phyloP scores from a whole-genome alignment of 2,797 vertebrate species.

The Takifugu rubripes region DNA sequence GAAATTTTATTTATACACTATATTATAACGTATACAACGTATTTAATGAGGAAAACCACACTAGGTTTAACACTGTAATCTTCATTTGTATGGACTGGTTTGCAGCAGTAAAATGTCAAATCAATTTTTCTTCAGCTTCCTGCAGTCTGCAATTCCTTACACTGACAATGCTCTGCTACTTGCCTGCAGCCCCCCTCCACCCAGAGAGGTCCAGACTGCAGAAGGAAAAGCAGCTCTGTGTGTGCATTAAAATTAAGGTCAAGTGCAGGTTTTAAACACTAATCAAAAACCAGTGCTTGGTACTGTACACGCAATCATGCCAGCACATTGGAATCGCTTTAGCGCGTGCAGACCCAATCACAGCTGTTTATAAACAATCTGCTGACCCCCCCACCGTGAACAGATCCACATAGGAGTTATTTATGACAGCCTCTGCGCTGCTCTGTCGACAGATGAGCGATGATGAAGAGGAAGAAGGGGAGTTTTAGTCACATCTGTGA shows the following conservation, averaged over 20 bases:
- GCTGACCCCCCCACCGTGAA: constrained; percentile 43
- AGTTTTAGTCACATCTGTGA: constrained; percentile 70
- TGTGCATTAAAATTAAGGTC: constrained; percentile 24
- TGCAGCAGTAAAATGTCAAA: constrained; percentile 44
- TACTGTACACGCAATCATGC: background rate
- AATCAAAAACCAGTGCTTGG: constrained; percentile 41
- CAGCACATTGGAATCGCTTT: constrained; percentile 4
- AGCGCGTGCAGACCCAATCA: constrained; percentile 10
- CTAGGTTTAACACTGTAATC: constrained; percentile 9
- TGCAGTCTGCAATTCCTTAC: constrained; percentile 31
- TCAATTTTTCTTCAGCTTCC: constrained; percentile 58
- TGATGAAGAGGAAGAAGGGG: constrained; percentile 68
- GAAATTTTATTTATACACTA: constrained; percentile 14
- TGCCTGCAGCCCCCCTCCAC: constrained; percentile 24
- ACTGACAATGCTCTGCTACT: constrained; percentile 25
- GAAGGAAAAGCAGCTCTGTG: constrained; percentile 11
- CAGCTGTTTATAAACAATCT: constrained; percentile 62
- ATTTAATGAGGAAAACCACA: too few relatives aligned
- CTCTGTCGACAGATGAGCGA: constrained; percentile 49
- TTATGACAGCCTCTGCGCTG: constrained; percentile 36
- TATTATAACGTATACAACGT: too few relatives aligned
- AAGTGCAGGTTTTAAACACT: constrained; percentile 45
- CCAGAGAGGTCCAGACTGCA: constrained; percentile 21
- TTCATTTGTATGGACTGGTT: constrained; percentile 23
- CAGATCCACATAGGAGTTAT: constrained; percentile 58